These are phyloP conservation scores for Drosophila kanapiae DNA, from an alignment of 1,140 invertebrate species.

Conservation along the genomic window DNA sequence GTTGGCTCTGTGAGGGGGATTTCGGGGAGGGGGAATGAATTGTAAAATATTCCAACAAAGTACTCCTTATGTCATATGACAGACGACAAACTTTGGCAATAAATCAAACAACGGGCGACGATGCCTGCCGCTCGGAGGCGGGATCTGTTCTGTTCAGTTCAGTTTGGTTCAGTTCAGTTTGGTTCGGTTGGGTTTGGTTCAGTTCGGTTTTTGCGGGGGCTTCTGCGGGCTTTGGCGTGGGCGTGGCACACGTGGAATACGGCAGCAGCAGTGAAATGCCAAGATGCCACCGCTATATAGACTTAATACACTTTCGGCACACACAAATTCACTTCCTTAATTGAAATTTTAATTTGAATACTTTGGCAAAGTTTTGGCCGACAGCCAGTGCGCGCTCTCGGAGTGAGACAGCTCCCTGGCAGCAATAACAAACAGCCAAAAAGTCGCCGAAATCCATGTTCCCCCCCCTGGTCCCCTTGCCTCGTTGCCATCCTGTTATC, in stretches of 20 bases:
- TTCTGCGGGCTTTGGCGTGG: constrained; percentile 67
- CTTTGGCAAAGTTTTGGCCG: constrained; percentile 82
- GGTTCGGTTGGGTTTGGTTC: not conserved
- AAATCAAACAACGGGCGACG: constrained; percentile 75
- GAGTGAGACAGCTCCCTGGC: constrained; percentile 35
- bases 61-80: constrained; percentile 81
- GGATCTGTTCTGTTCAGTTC: constrained; percentile 13
- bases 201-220: constrained; percentile 6
- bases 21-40: constrained; percentile 15
- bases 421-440: constrained; percentile 75
- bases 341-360: constrained; percentile 84
- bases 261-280: constrained; percentile 64
- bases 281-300: constrained; percentile 78
- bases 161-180: constrained; percentile 15
- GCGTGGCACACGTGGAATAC: constrained; percentile 45
- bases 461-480: not conserved
- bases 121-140: constrained; percentile 22
- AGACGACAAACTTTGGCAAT: constrained; percentile 80
- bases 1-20: not conserved
- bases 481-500: constrained; percentile 5
- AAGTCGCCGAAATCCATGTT: constrained; percentile 65
- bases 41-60: constrained; percentile 78
- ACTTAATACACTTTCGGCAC: constrained; percentile 82
- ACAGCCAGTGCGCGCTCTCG: constrained; percentile 50
- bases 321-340: constrained; percentile 84